phyloP scores from a whole-genome alignment of 2,113 vertebrate species.

The Pithys albifrons region DNA sequence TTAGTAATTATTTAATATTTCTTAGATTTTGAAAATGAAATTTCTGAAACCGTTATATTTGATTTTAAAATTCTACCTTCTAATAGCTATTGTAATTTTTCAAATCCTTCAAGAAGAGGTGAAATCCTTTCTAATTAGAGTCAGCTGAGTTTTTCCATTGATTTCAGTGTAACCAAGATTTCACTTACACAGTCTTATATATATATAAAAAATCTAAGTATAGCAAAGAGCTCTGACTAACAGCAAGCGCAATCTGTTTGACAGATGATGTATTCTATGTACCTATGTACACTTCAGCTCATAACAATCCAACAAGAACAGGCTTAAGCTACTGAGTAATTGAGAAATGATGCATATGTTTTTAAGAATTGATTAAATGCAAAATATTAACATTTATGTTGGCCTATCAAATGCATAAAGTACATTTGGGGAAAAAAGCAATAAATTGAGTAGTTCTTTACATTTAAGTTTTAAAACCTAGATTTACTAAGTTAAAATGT shows the following conservation, averaged over 20 bases:
- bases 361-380: conserved; percentile 4
- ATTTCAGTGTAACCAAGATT: neutral
- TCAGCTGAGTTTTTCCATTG: neutral
- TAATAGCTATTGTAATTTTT: neutral
- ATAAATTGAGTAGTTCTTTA: neutral
- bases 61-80: neutral
- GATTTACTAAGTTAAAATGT: neutral
- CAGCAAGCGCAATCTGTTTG: conserved; percentile 22
- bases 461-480: neutral
- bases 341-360: neutral
- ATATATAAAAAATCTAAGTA: neutral
- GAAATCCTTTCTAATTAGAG: neutral
- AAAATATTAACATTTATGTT: conserved; percentile 9
- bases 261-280: neutral
- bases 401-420: neutral
- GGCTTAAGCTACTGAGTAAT: conserved; percentile 2
- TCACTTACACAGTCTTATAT: neutral
- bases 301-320: neutral
- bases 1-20: neutral
- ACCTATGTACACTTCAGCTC: neutral
- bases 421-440: neutral
- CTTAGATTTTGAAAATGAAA: neutral
- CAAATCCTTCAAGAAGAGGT: neutral
- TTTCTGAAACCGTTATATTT: neutral
- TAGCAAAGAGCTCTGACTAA: conserved; percentile 31